phyloP scores from a whole-genome alignment of 2,113 vertebrate genomes.

The Andinoacara biseriatus region DNA sequence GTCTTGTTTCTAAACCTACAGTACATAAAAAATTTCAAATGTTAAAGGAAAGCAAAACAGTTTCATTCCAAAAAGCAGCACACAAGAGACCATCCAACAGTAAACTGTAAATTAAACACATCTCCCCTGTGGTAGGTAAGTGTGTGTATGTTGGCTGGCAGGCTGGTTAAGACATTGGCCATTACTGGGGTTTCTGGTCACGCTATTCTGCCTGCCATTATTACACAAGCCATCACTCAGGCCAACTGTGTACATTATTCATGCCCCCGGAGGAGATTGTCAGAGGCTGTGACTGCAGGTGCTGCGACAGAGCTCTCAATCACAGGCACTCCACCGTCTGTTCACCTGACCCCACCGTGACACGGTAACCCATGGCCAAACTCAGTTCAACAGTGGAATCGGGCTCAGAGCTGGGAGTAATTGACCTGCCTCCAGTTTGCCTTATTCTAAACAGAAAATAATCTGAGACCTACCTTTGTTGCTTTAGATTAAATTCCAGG shows the following conservation, averaged over 20 bases:
- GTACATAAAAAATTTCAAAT: conserved; percentile 43
- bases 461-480: conserved; percentile 8
- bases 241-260: conserved; percentile 69
- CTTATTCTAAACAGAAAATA: conserved; percentile 30
- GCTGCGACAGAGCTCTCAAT: conserved; percentile 74
- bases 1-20: conserved; percentile 23
- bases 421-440: conserved; percentile 1
- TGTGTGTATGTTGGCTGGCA: conserved; percentile 20
- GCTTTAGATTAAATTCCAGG: conserved; percentile 43
- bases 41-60: conserved; percentile 54
- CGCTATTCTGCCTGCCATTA: conserved; percentile 72
- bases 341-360: conserved; percentile 39
- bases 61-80: conserved; percentile 34
- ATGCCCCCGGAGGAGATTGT: conserved; percentile 64
- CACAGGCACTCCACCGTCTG: conserved; percentile 54
- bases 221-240: conserved; percentile 75
- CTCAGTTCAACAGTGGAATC: conserved; percentile 23
- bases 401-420: conserved; percentile 2
- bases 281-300: conserved; percentile 67
- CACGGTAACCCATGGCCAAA: conserved; percentile 18
- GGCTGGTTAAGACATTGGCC: conserved; percentile 49
- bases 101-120: conserved; percentile 50
- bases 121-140: conserved; percentile 26
- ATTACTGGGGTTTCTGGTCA: conserved; percentile 67
- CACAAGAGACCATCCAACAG: conserved; percentile 16